phyloP scores from a whole-genome alignment of 2,113 vertebrate genomes.

The Antigone vipio region DNA sequence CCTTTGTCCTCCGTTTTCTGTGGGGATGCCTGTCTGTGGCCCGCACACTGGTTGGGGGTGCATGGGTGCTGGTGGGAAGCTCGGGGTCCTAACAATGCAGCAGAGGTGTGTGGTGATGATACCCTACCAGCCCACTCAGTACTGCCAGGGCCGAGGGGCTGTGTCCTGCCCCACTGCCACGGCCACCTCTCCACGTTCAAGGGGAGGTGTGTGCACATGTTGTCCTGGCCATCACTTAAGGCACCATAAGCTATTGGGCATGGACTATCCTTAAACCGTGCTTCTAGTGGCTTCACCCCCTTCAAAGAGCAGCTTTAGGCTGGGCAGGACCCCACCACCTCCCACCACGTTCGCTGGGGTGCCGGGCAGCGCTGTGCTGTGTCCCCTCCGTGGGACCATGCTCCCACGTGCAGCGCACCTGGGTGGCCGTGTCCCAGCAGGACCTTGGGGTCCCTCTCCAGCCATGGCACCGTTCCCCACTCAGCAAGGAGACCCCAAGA shows the following conservation, averaged over 20 bases:
- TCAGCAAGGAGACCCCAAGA: neutral
- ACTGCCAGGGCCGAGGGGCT: neutral
- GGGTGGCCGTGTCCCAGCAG: neutral
- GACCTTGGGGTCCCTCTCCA: neutral
- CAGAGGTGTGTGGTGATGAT: fast-evolving
- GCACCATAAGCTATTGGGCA: neutral
- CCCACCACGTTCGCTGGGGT: neutral
- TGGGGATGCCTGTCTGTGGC: neutral
- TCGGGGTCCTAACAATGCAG: fast-evolving
- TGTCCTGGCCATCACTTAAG: neutral
- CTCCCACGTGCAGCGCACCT: neutral
- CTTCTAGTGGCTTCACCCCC: neutral
- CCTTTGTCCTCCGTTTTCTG: neutral
- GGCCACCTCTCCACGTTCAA: fast-evolving
- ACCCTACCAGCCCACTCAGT: fast-evolving
- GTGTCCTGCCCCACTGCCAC: neutral
- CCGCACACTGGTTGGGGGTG: fast-evolving
- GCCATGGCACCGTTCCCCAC: neutral
- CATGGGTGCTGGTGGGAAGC: neutral
- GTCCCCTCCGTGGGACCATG: fast-evolving
- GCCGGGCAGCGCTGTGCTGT: fast-evolving
- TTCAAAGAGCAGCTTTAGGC: neutral
- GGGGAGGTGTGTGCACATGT: neutral
- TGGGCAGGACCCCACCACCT: neutral
- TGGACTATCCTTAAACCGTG: neutral